Percentiles rank a stretch among this genome's conserved stretches.
Conservation (phyloP, 2,888 invertebrate species). For the Apamea sordens region DNA sequence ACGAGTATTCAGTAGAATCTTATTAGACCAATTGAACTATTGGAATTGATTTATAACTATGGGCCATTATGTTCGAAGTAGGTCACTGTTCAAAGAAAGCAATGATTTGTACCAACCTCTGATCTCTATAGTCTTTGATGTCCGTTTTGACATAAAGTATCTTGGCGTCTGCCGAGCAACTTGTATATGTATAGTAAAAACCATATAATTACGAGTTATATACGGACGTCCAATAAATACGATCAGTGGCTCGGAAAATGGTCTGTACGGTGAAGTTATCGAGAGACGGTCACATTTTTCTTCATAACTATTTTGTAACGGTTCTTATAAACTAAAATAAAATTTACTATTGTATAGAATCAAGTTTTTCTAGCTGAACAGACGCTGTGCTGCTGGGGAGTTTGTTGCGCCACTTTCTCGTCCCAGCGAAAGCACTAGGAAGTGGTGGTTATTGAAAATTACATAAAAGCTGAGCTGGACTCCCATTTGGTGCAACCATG, state of each 20-base stretch:
- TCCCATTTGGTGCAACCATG: too few relatives aligned
- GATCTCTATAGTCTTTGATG: slow-evolving; percentile 38
- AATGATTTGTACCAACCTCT: slow-evolving; percentile 22
- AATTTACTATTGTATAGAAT: neutral
- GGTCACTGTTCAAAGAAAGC: slow-evolving; percentile 18
- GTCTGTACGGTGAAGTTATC: slow-evolving; percentile 50
- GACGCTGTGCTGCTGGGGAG: neutral
- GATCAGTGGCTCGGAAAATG: slow-evolving; percentile 69
- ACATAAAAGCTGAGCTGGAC: too few relatives aligned
- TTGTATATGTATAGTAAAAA: slow-evolving; percentile 46
- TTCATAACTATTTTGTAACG: slow-evolving; percentile 18
- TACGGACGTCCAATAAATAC: slow-evolving; percentile 63
- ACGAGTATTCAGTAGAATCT: neutral
- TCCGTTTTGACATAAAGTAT: slow-evolving; percentile 36
- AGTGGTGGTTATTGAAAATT: neutral
- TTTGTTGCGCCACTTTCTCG: neutral
- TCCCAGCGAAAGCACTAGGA: neutral
- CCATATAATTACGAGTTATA: slow-evolving; percentile 61
- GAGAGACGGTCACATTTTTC: slow-evolving; percentile 40
- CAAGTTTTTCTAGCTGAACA: neutral
- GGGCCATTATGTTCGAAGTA: slow-evolving; percentile 6
- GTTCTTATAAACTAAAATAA: neutral
- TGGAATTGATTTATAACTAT: slow-evolving; percentile 24
- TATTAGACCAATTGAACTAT: slow-evolving; percentile 16
- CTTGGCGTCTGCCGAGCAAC: slow-evolving; percentile 33